phyloP scores from a whole-genome alignment of 1,140 invertebrate species.

The Cherax quadricarinatus region DNA sequence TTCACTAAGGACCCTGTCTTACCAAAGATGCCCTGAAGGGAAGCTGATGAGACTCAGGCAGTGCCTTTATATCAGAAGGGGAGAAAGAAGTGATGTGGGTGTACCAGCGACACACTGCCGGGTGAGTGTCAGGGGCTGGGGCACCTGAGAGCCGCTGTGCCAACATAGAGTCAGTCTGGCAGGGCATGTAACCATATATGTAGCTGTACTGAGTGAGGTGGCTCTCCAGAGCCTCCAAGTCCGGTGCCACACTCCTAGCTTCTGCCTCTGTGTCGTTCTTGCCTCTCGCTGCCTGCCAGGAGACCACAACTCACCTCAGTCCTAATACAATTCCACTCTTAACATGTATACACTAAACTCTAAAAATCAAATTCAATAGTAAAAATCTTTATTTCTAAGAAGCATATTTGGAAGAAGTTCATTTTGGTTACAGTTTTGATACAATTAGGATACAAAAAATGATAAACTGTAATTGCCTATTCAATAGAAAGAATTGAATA shows the following conservation, averaged over 20 bases:
- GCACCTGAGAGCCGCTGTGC: constrained; percentile 42
- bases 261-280: constrained; percentile 39
- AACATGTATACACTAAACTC: too few relatives aligned
- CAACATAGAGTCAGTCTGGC: constrained; percentile 72
- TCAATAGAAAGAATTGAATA: too few relatives aligned
- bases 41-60: constrained; percentile 49
- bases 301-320: constrained; percentile 31
- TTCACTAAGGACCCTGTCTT: neutral
- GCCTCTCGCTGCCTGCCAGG: constrained; percentile 26
- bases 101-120: constrained; percentile 75
- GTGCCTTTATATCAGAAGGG: constrained; percentile 22
- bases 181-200: constrained; percentile 74
- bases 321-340: neutral
- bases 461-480: too few relatives aligned
- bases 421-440: too few relatives aligned
- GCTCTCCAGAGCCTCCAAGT: constrained; percentile 70
- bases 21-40: constrained; percentile 46
- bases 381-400: too few relatives aligned
- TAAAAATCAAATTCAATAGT: too few relatives aligned
- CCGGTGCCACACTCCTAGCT: neutral
- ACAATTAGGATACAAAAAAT: too few relatives aligned
- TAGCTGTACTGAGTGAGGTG: constrained; percentile 75
- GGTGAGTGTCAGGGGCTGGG: constrained; percentile 59
- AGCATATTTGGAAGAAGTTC: too few relatives aligned
- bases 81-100: constrained; percentile 74